These are phyloP conservation scores for Clepsis dumicolana DNA, from an alignment of 2,888 invertebrate genomes.

Conservation along the genomic window DNA sequence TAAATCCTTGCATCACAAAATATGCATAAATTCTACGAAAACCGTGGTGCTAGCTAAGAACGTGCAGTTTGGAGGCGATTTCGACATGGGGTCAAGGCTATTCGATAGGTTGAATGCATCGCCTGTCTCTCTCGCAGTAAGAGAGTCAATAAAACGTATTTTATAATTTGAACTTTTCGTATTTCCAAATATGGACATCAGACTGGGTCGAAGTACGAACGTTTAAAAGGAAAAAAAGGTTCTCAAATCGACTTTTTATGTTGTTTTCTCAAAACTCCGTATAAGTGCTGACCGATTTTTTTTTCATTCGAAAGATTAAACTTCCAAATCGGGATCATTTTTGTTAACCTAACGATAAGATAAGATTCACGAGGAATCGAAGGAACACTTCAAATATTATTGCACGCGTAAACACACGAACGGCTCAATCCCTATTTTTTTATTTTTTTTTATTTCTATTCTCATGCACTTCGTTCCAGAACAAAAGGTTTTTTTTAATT, in stretches of 20 bases:
- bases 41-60: background rate
- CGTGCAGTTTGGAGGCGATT: background rate
- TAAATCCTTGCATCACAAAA: constrained; percentile 2
- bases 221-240: background rate
- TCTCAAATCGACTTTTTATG: no score
- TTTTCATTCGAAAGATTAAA: no score
- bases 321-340: no score
- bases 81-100: constrained; percentile 28
- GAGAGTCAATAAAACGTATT: background rate
- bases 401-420: no score
- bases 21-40: background rate
- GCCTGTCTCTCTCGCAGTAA: constrained; percentile 8
- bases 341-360: no score
- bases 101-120: constrained; percentile 20
- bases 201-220: background rate
- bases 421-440: no score
- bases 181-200: background rate
- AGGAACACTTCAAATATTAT: no score
- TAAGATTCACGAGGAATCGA: no score
- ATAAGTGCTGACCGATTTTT: no score
- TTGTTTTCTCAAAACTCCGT: background rate
- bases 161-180: background rate
- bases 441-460: no score
- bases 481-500: no score
- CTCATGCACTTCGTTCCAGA: no score